phyloP scores from a whole-genome alignment of 2,888 invertebrate species.

The Drepana falcataria region DNA sequence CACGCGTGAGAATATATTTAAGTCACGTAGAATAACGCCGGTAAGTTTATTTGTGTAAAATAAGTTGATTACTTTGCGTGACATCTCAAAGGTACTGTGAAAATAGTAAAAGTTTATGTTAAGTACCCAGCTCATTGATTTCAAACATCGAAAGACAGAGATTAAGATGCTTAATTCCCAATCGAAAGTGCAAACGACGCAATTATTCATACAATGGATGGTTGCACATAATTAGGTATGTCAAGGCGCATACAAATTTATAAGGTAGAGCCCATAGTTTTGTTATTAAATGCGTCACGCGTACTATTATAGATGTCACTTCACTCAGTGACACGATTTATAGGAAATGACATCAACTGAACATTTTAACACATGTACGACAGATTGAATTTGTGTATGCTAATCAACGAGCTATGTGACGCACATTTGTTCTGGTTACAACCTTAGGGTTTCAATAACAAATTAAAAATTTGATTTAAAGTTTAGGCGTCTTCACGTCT shows the following conservation, averaged over 20 bases:
- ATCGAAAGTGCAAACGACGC: not conserved
- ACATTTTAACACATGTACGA: not conserved
- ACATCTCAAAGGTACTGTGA: no score
- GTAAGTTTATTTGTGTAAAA: no score
- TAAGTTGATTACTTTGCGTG: no score
- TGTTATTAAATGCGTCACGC: not conserved
- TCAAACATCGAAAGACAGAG: not conserved
- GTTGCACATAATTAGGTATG: not conserved
- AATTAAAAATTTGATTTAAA: not conserved
- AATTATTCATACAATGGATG: not conserved
- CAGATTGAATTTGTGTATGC: not conserved
- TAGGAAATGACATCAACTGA: not conserved
- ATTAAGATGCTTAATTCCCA: not conserved
- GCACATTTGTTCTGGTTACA: not conserved
- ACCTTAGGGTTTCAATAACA: not conserved
- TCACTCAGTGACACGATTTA: not conserved
- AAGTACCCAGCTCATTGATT: not conserved
- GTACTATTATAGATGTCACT: not conserved
- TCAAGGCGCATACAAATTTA: constrained; percentile 4
- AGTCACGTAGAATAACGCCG: no score
- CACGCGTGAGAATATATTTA: no score
- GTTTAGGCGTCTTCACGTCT: no score
- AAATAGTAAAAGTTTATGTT: no score
- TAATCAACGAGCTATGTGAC: not conserved
- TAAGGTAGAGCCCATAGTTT: not conserved